Percentiles rank a stretch among this genome's conserved stretches.
Conservation (phyloP, 1,140 invertebrate genomes). For the Drosophila trapezifrons region DNA sequence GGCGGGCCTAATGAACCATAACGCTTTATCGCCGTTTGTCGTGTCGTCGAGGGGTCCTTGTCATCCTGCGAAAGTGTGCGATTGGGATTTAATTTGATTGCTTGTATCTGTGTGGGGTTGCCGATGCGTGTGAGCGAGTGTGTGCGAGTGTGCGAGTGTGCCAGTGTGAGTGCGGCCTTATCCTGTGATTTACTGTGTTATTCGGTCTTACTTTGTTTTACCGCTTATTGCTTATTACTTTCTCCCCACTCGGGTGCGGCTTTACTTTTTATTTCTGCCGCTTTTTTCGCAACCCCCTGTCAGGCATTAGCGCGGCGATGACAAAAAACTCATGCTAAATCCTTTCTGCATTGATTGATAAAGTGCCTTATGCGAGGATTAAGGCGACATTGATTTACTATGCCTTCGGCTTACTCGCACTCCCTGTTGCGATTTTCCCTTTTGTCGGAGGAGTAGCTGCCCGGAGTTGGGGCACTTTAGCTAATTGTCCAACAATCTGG, state of each 20-base stretch:
- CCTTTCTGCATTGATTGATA: constrained; percentile 83
- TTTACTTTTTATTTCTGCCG: constrained; percentile 29
- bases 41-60: constrained; percentile 39
- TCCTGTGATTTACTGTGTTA: constrained; percentile 82
- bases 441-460: not conserved
- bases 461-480: constrained; percentile 14
- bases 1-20: constrained; percentile 79
- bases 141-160: not conserved
- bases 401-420: constrained; percentile 62
- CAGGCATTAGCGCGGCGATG: constrained; percentile 62
- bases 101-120: constrained; percentile 62
- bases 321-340: constrained; percentile 77
- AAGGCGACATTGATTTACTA: constrained; percentile 80
- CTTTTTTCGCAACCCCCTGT: constrained; percentile 15
- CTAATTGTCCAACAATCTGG: constrained; percentile 48
- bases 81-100: constrained; percentile 83
- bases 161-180: constrained; percentile 64
- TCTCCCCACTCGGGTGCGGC: constrained; percentile 36
- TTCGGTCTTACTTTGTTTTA: constrained; percentile 82
- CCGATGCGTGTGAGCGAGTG: constrained; percentile 34
- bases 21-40: constrained; percentile 78
- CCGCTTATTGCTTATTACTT: constrained; percentile 77
- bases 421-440: constrained; percentile 4
- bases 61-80: constrained; percentile 71
- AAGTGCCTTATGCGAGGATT: constrained; percentile 81